A percentile compares a stretch with the other conserved stretches of the same genome.
Conservation (phyloP, 1,140 invertebrate genomes). For the Oedothorax gibbosus region DNA sequence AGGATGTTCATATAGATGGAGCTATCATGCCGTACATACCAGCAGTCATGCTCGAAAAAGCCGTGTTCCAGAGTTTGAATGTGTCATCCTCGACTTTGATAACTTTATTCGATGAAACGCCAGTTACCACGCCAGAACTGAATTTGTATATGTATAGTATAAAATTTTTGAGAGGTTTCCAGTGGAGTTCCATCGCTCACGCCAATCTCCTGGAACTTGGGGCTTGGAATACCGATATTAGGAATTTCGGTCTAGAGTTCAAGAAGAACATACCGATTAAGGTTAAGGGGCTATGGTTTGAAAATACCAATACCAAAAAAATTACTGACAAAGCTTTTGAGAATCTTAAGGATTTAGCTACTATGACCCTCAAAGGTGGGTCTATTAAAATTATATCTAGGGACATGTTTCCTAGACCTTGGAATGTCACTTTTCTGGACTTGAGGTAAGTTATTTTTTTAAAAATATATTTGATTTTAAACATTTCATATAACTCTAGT, state of each 20-base stretch:
- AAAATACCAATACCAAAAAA: not conserved
- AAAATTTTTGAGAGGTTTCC: not conserved
- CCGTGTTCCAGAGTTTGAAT: conserved; percentile 5
- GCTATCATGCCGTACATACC: not conserved
- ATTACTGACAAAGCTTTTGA: not conserved
- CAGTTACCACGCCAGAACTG: conserved; percentile 4
- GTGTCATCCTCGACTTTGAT: not conserved
- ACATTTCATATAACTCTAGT: not conserved
- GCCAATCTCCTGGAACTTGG: not conserved
- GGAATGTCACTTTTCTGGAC: not conserved
- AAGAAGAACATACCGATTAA: not conserved
- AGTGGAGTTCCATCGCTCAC: not conserved
- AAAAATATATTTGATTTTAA: not conserved
- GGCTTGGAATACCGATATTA: not conserved
- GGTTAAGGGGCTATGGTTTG: conserved; percentile 4
- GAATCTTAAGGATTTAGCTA: not conserved
- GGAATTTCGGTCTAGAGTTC: not conserved
- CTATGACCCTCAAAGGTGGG: not conserved
- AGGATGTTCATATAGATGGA: conserved; percentile 5
- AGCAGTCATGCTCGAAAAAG: not conserved
- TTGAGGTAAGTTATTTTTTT: not conserved
- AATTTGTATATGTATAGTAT: not conserved
- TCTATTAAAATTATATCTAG: not conserved
- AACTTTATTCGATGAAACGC: conserved; percentile 1
- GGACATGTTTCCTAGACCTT: conserved; percentile 5